Conservation (phyloP, 2,888 invertebrate genomes). For the Poecilobothrus nobilitatus region DNA sequence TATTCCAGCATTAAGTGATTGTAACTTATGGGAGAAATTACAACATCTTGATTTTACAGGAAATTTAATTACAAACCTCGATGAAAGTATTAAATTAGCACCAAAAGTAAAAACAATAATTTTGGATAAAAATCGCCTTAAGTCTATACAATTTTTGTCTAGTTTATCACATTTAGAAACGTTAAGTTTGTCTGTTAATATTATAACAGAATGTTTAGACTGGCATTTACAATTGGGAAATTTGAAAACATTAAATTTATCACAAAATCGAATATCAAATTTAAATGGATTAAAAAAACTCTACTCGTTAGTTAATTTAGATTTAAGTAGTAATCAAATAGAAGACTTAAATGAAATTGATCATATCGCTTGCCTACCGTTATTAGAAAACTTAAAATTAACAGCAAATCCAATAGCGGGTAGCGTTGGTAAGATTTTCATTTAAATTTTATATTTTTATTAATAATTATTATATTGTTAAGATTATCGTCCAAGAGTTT, state of each 20-base stretch:
- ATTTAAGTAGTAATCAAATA: constrained; percentile 80
- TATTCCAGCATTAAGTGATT: not conserved
- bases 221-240: constrained; percentile 83
- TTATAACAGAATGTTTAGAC: constrained; percentile 60
- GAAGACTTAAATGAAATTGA: constrained; percentile 71
- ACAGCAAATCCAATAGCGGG: constrained; percentile 83
- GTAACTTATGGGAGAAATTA: constrained; percentile 54
- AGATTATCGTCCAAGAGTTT: constrained; percentile 84
- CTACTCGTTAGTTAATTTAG: constrained; percentile 75
- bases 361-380: constrained; percentile 71
- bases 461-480: constrained; percentile 39
- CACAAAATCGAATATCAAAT: constrained; percentile 70
- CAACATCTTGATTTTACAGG: constrained; percentile 65
- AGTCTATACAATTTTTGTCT: constrained; percentile 66
- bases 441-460: constrained; percentile 40
- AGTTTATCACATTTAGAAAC: constrained; percentile 66
- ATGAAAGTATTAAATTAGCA: constrained; percentile 68
- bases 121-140: constrained; percentile 70
- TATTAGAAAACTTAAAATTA: constrained; percentile 75
- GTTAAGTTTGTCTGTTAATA: constrained; percentile 73
- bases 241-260: constrained; percentile 72
- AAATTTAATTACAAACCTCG: constrained; percentile 68
- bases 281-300: constrained; percentile 69
- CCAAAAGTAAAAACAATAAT: constrained; percentile 63
- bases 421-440: constrained; percentile 36